Evolutionary conservation across 2,888 invertebrate genomes (phyloP), one percentile per base, ranked within the genome.

Genomic region (Carterocephalus palaemon): DNA sequence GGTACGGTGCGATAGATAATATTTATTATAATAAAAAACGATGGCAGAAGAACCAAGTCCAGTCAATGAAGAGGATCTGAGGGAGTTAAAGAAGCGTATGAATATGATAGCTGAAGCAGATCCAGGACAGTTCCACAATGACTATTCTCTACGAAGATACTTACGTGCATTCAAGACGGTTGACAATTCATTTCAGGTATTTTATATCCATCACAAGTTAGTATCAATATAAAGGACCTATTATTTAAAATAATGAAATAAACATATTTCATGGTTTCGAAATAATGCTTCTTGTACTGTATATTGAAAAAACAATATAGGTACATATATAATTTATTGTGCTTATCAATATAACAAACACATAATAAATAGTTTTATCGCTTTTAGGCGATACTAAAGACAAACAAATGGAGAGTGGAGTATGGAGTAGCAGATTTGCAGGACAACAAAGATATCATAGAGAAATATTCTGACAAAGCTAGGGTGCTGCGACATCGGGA

Each of bases 401-500:
- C 93, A 32, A 93, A 93, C 67, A 93, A 93, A 76, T 94, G 94
- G 94, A 88, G 92, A 51, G 84, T 84, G 36, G 92, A 93, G 54
- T 93, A 92, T 77, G 92, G 91, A 34, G 92, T 93, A 2, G 75
- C 84, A 12, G 80, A 85, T 5, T 70, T 94, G 20, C 86, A 75
- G 15, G 78, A 88, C 45, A 88, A 90, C 23, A 79, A 81, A 50
- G 81, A 84, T 38, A 62, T 86, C n/a, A 72, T 86, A 60, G 88
- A 90, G 53, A 89, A 88, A 47, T 89, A 93, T 69, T 70, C 88
- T 48, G 73, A 88, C 47, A 93, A 92, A 70, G 93, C 92, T 0
- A 85, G 91, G 54, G 91, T 94, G 1, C 70, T 94, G 33, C 81
- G 90, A 48, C 92, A 93, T 64, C 86, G 93, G 49, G 94, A 94